Conservation (phyloP, 2,797 vertebrate genomes). For the Epinephelus awoara region DNA sequence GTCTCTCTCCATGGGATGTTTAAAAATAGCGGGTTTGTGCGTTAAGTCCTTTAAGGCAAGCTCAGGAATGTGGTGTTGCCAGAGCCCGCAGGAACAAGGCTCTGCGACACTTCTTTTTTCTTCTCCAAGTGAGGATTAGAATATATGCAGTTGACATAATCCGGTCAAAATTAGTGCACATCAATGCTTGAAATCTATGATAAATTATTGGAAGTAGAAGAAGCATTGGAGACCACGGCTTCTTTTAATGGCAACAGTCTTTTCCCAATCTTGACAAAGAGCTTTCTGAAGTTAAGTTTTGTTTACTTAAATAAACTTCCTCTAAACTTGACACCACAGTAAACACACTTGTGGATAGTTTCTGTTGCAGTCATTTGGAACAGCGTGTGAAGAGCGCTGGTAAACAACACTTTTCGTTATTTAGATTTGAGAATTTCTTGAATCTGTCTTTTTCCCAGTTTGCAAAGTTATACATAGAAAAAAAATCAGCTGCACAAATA, state of each 20-base stretch:
- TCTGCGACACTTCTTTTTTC: too few species aligned
- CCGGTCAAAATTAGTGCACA: too few species aligned
- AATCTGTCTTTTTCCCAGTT: conserved; percentile 1
- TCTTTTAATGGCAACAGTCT: background rate
- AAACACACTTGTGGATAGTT: too few species aligned
- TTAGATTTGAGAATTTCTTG: background rate
- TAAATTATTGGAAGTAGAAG: too few species aligned
- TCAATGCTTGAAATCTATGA: too few species aligned
- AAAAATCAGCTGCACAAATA: background rate
- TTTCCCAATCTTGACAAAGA: background rate
- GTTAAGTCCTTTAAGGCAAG: too few species aligned
- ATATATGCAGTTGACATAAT: too few species aligned
- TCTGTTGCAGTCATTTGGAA: background rate
- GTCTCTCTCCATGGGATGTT: too few species aligned
- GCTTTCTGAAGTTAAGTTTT: background rate
- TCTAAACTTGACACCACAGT: background rate
- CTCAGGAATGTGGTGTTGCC: too few species aligned
- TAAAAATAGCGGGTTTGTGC: too few species aligned
- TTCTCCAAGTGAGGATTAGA: too few species aligned
- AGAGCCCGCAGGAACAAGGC: too few species aligned
- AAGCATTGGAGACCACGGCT: background rate
- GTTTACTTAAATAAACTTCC: background rate
- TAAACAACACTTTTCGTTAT: background rate
- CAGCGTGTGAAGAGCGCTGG: background rate
- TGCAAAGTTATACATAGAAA: conserved; percentile 11